phyloP scores from a whole-genome alignment of 2,888 invertebrate species.

The Saturnia japonica region DNA sequence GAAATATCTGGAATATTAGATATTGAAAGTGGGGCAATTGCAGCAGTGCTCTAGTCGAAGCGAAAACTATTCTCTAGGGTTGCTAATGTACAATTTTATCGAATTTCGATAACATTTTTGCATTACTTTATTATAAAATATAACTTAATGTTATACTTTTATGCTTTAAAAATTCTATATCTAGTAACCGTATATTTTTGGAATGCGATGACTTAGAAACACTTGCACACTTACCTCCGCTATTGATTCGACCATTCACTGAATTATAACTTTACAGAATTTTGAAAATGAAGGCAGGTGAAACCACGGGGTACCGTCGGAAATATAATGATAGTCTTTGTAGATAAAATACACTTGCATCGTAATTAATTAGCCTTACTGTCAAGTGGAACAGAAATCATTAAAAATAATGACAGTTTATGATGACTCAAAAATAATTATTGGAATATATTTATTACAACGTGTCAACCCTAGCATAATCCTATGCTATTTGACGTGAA shows the following conservation, averaged over 20 bases:
- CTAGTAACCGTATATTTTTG: neutral
- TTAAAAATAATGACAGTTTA: too few species aligned
- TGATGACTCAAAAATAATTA: neutral
- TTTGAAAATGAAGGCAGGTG: too few species aligned
- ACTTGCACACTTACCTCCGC: too few species aligned
- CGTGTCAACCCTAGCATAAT: slow-evolving; percentile 39
- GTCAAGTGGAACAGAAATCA: too few species aligned
- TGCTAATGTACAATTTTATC: slow-evolving; percentile 22
- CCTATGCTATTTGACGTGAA: slow-evolving; percentile 44
- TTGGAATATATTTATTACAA: neutral
- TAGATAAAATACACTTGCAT: too few species aligned
- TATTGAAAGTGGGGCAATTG: slow-evolving; percentile 46
- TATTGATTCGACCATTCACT: neutral
- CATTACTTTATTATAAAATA: slow-evolving; percentile 1
- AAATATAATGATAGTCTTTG: too few species aligned
- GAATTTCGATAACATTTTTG: slow-evolving; percentile 9
- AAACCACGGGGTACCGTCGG: too few species aligned
- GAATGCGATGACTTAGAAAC: too few species aligned
- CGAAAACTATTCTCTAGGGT: slow-evolving; percentile 31
- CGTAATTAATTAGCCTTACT: too few species aligned
- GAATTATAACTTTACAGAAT: neutral
- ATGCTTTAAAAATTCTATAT: neutral
- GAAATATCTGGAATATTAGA: slow-evolving; percentile 46
- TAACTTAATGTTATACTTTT: neutral
- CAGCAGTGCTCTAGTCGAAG: slow-evolving; percentile 34